Evolutionary conservation across 2,888 invertebrate genomes (phyloP), one percentile per base, ranked within the genome.

Genomic region (Parnassius apollo): DNA sequence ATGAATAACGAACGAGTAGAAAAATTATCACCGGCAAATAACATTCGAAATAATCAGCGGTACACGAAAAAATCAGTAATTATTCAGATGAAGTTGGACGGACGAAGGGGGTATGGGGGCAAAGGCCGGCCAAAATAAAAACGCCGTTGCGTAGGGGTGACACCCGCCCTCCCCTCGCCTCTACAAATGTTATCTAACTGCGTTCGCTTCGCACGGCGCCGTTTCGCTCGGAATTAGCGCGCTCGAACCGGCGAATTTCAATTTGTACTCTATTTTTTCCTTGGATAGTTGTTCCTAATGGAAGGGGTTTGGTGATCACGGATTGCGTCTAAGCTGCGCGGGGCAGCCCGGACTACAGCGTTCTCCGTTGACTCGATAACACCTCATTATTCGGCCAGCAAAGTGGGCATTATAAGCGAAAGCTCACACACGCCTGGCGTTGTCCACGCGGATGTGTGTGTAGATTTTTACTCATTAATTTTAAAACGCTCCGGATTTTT

Each of bases 381-480:
- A 65, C 70, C 70, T 75, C 79, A 78, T 78, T 76, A 78, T 78
- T 76, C 75, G 76, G 75, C 71, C 75, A 73, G 77, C 75, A 81
- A 82, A 82, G 72, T 69, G 70, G 70, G 69, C 86, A 88, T 88
- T 89, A 90, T 86, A 82, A 85, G 75, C 82, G 80, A 73, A 75
- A 78, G 73, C 76, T 75, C 86, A 77, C 81, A 86, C 89, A 85
- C 85, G 82, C 81, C 76, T 74, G 75, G 69, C 78, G 82, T 84
- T 84, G 87, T 85, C 79, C 82, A 80, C 77, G 78, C 80, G 77
- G 76, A 78, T 88, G 92, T 90, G 89, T 91, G 91, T 90, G 92
- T 92, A 86, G 84, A 92, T 92, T 92, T 91, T 92, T 92, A 92
- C 92, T 92, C 92, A 92, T 92, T 92, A 92, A 92, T 92, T 92